Evolutionary conservation across 2,113 vertebrate genomes (phyloP).

Genomic region (Odontesthes bonariensis): DNA sequence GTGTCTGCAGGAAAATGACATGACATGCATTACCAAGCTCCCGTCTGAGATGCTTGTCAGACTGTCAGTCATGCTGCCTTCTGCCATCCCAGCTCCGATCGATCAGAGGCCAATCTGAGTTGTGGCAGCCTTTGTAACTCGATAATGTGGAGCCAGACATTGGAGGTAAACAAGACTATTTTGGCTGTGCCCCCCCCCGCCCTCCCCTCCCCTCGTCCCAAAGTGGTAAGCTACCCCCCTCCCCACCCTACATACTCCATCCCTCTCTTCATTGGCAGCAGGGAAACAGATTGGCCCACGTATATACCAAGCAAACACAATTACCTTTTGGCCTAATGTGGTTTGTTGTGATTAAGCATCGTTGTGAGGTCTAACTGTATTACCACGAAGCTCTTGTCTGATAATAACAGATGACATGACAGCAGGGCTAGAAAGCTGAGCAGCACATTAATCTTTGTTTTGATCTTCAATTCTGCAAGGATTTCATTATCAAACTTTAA

Average conservation of each 20-base stretch:
- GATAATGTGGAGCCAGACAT: constrained; percentile 81
- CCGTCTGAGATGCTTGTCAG: constrained; percentile 73
- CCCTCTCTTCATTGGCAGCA: constrained; percentile 66
- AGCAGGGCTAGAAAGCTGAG: constrained; percentile 66
- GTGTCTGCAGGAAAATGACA: constrained; percentile 71
- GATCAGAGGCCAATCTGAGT: constrained; percentile 72
- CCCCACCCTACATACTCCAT: constrained; percentile 29
- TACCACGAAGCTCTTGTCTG: constrained; percentile 70
- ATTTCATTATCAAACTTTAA: constrained; percentile 70
- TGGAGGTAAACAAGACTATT: constrained; percentile 80
- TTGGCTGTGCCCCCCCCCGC: constrained; percentile 37
- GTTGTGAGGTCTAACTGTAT: constrained; percentile 77
- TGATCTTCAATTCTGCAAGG: constrained; percentile 65
- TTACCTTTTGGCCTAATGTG: constrained; percentile 79
- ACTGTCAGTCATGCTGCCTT: constrained; percentile 75
- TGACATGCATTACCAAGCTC: constrained; percentile 71
- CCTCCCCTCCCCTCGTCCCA: not conserved
- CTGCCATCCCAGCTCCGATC: constrained; percentile 74
- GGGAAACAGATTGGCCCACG: constrained; percentile 71
- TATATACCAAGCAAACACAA: constrained; percentile 77
- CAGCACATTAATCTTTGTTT: constrained; percentile 76
- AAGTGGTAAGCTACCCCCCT: constrained; percentile 26
- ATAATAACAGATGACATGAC: constrained; percentile 81
- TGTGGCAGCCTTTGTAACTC: constrained; percentile 77
- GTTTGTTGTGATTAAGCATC: constrained; percentile 82